Evolutionary conservation across 1,140 invertebrate species (phyloP), one percentile per base, ranked within the genome.

Genomic region (Neodiprion fabricii): DNA sequence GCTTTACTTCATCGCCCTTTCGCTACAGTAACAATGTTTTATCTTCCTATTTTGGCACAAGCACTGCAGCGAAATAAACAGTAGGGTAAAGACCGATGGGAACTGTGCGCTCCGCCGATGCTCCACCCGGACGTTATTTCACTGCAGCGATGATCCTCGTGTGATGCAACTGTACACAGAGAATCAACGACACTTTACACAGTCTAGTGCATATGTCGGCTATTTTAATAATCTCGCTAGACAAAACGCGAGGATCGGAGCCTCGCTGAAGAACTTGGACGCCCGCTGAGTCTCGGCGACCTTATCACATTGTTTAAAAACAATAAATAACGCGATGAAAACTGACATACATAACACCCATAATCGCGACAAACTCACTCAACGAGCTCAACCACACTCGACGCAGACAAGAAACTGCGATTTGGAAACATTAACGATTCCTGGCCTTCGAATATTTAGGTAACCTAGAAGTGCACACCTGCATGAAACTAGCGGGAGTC

Each of bases 1-100:
- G 72, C 78, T 85, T 84, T 80, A 85, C 79, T 86, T 83, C 84
- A 83, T 85, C 80, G 76, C 81, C 79, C 72, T 53, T 82, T 84
- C 74, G 74, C 73, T 72, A 77, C 53, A 49, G 67, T 53, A 50
- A 53, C 28, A 23, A 40, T 48, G 14, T 28, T 70, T 69, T 28
- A 0, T 72, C 8, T 40, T 66, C 53, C 12, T 72, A 8, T 23
- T 72, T 72, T 65, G 28, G 47, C 21, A 61, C 53, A 17, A 61
- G 9, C n/a, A 61, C 53, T 12, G 53, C 11, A 12, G 53, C 53
- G 53, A 61, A 40, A 40, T 40, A 3, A 40, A 40, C 28, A 40
- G 5, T 40, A 40, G 28, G 28, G 28, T 40, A 40, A 40, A 40
- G 28, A 40, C 28, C 28, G 28, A 40, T 40, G 28, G 28, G 28